Evolutionary conservation across 2,888 invertebrate genomes (phyloP).

Genomic region (Trachelus troglodyta): DNA sequence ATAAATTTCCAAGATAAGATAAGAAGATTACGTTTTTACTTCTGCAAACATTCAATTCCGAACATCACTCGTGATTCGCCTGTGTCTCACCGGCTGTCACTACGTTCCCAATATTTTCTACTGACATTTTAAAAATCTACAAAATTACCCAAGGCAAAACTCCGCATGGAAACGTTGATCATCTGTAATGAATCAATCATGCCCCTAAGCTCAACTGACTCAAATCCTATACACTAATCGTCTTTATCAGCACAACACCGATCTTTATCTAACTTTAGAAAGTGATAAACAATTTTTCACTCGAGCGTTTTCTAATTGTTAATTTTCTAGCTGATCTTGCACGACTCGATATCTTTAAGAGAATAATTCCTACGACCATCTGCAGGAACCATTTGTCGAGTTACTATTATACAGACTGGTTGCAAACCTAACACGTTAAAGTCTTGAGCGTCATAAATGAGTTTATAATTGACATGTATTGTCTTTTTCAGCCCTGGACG

Average conservation of each 20-base stretch:
- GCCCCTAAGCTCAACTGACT: not conserved
- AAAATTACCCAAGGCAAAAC: not conserved
- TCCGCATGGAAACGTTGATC: not conserved
- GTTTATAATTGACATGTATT: not conserved
- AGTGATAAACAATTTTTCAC: not conserved
- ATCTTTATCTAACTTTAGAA: not conserved
- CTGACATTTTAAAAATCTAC: not conserved
- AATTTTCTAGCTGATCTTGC: not conserved
- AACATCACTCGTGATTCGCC: not conserved
- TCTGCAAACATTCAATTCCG: not conserved
- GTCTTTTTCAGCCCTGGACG: slow-evolving; percentile 52
- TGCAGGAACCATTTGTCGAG: not conserved
- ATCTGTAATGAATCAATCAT: not conserved
- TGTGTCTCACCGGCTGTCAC: not conserved
- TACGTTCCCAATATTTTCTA: not conserved
- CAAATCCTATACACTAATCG: not conserved
- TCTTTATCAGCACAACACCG: not conserved
- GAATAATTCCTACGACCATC: not conserved
- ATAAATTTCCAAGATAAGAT: not conserved
- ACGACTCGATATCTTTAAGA: not conserved
- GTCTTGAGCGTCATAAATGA: not conserved
- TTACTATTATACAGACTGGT: not conserved
- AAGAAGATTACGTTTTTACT: not conserved
- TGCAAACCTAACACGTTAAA: not conserved
- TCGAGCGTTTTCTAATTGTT: not conserved